Evolutionary conservation across 2,113 vertebrate genomes (phyloP).

Genomic region (Calypte anna): DNA sequence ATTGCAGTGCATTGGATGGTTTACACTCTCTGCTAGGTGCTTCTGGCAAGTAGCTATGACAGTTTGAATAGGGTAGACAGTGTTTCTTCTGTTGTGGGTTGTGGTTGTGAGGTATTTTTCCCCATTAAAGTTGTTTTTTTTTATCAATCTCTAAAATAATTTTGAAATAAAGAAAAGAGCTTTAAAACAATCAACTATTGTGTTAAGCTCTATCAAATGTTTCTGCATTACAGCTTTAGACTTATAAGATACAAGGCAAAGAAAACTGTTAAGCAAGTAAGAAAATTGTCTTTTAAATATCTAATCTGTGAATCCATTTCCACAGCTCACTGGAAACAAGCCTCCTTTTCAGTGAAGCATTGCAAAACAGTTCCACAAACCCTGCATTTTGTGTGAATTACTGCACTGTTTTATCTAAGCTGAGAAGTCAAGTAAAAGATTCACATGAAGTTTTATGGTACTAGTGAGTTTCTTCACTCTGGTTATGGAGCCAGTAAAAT

Average conservation of each 20-base stretch:
- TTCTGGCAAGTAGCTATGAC: neutral
- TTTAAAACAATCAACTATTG: neutral
- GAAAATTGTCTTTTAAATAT: neutral
- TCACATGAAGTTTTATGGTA: constrained; percentile 18
- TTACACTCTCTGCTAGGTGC: neutral
- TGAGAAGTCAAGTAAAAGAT: constrained; percentile 40
- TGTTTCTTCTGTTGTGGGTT: neutral
- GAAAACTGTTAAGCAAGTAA: neutral
- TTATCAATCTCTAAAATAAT: neutral
- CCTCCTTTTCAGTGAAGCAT: neutral
- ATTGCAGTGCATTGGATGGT: neutral
- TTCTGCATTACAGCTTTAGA: neutral
- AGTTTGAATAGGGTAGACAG: neutral
- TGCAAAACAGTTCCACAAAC: neutral
- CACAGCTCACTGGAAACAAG: neutral
- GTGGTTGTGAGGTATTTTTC: neutral
- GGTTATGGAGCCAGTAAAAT: constrained; percentile 23
- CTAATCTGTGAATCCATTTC: neutral
- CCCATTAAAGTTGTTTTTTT: neutral
- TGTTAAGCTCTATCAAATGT: neutral
- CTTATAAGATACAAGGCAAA: neutral
- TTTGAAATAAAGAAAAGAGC: neutral
- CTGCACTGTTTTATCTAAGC: constrained; percentile 13
- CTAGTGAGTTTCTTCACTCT: neutral
- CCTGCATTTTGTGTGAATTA: neutral